Evolutionary conservation across 2,888 invertebrate genomes (phyloP), one percentile per base, ranked within the genome.

Genomic region (Marronus borbonicus): DNA sequence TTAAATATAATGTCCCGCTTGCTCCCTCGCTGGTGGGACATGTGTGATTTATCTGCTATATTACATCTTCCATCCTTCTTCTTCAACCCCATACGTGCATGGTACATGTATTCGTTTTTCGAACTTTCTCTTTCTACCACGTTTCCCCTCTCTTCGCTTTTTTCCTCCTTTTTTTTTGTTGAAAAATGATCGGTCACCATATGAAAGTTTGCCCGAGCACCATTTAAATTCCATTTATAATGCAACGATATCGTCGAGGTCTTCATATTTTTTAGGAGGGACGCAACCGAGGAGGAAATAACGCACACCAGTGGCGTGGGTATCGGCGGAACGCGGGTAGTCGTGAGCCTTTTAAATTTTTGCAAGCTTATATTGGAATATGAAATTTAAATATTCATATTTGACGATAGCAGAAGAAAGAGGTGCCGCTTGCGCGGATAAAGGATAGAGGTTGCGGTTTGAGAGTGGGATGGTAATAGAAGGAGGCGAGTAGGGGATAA

Each of bases 181-280:
- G 58, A 70, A 60, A 60, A 74, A 60, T 39, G 72, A 60, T 74
- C 72, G 60, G 60, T 60, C 60, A 44, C 60, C 60, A 58, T 49
- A 44, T 74, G 72, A 60, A 74, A 74, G 49, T 74, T 50, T 49
- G 39, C 60, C 20, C 36, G 24, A 44, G 39, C 60, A 60, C 60
- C 72, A 74, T 74, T 74, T 74, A 60, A 74, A 74, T 74, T 60
- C 39, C 72, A 74, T 74, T 74, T 74, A 74, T 74, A 74, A 74
- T 60, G 44, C 72, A 60, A 44, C 10, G 36, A 8, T 74, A 70
- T 55, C 31, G 36, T 17, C 55, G 55, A 58, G 55, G 55, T 58
- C 20, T 17, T 58, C 20, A 20, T 17, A 58, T 58, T 28, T 31
- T 31, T 64, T 44, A 8, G 10, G 44, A 44, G 44, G 44, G 24